These are phyloP conservation scores for Brachymystax lenok DNA, from an alignment of 2,797 vertebrate species.

Conservation along the genomic window DNA sequence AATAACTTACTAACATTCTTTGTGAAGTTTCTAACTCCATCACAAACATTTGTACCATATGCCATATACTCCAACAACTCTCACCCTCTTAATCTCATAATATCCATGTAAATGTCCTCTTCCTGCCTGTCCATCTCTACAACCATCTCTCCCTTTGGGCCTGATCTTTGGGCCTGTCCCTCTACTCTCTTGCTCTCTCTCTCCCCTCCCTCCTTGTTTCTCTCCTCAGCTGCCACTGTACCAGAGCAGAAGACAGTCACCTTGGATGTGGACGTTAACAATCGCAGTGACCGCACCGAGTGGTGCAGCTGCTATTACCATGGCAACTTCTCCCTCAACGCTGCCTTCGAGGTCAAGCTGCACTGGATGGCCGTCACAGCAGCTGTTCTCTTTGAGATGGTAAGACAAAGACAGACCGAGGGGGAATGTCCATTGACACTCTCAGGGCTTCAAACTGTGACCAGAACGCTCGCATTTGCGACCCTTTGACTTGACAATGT, in stretches of 20 bases:
- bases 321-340: slow-evolving; percentile 90
- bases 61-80: background rate
- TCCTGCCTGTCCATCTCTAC: slow-evolving; percentile 12
- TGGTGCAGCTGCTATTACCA: slow-evolving; percentile 99
- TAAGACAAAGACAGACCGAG: slow-evolving; percentile 43
- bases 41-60: background rate
- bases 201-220: slow-evolving; percentile 21
- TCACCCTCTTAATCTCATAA: background rate
- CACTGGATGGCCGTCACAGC: slow-evolving; percentile 99
- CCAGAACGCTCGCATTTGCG: no score
- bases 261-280: slow-evolving; percentile 93
- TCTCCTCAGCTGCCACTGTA: slow-evolving; percentile 85
- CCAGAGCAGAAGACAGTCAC: slow-evolving; percentile 96
- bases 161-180: slow-evolving; percentile 10
- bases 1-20: background rate
- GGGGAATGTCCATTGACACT: background rate
- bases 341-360: slow-evolving; percentile 95
- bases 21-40: slow-evolving; percentile 4
- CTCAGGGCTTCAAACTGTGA: background rate
- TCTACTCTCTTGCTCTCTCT: background rate
- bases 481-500: no score
- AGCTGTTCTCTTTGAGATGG: slow-evolving; percentile 97
- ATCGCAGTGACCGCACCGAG: slow-evolving; percentile 90
- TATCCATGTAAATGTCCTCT: slow-evolving; percentile 12
- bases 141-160: slow-evolving; percentile 15